Conservation (phyloP, 37 sponge, comb jelly and placozoan species). For the Chondrosia reniformis region DNA sequence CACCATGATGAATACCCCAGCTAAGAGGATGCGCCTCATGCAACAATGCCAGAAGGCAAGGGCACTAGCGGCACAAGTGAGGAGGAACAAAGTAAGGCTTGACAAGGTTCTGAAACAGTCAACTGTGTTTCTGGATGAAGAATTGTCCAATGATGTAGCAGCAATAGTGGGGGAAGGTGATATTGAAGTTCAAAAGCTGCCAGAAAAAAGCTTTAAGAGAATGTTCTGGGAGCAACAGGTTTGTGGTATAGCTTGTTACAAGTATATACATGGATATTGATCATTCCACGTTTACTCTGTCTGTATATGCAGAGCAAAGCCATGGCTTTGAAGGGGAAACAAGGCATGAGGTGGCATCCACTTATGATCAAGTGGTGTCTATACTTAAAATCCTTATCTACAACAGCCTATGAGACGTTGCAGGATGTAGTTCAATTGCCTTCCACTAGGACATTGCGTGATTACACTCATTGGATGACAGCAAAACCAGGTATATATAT, state of each 20-base stretch:
- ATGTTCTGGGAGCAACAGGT: constrained; percentile 6
- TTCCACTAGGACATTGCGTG: neutral
- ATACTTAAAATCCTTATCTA: neutral
- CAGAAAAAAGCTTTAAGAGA: neutral
- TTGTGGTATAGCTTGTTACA: neutral
- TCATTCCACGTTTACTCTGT: too few relatives aligned
- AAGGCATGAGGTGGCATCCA: constrained; percentile 20
- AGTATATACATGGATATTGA: too few relatives aligned
- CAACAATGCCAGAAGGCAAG: neutral
- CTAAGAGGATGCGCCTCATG: neutral
- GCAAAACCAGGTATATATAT: neutral
- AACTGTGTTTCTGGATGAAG: neutral
- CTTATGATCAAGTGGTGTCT: constrained; percentile 20
- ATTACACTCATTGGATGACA: constrained; percentile 16
- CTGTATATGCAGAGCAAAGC: neutral
- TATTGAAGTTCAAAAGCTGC: neutral
- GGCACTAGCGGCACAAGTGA: neutral
- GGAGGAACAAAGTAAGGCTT: neutral
- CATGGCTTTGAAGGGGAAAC: too few relatives aligned
- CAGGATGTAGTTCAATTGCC: neutral
- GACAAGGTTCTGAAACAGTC: neutral
- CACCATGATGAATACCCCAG: neutral
- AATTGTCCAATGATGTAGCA: neutral
- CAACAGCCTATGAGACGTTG: neutral
- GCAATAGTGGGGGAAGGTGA: neutral